A percentile compares a stretch with the other conserved stretches of the same genome.
phyloP scores from a whole-genome alignment of 2,797 vertebrate genomes.

The Dicrostonyx torquatus region DNA sequence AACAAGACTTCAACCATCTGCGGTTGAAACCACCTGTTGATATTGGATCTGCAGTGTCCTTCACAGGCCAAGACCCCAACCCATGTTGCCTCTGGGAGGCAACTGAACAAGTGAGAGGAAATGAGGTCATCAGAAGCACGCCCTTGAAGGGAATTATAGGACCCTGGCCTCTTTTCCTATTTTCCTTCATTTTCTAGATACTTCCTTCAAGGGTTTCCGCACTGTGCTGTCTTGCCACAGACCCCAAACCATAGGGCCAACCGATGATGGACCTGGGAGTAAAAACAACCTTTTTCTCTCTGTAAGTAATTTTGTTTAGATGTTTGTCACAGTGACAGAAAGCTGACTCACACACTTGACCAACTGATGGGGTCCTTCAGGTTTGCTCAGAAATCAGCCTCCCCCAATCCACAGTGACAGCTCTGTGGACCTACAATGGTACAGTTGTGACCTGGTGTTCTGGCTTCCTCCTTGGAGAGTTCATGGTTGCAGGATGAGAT shows the following conservation, averaged over 20 bases:
- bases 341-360: neutral
- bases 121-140: too few species aligned
- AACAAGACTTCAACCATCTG: neutral
- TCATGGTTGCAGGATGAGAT: neutral
- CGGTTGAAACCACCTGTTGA: neutral
- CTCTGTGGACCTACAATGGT: neutral
- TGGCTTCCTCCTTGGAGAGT: neutral
- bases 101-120: neutral
- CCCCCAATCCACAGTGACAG: neutral
- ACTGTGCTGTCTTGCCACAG: neutral
- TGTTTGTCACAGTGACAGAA: neutral
- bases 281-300: neutral
- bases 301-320: neutral
- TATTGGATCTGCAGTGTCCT: neutral
- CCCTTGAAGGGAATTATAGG: neutral
- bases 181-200: neutral
- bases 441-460: neutral
- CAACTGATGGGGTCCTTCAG: neutral
- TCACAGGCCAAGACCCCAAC: neutral
- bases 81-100: neutral
- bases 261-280: neutral
- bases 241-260: neutral
- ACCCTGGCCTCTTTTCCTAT: neutral
- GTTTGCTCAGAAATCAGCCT: neutral
- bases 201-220: neutral